Evolutionary conservation across 2,113 vertebrate species (phyloP).

Genomic region (Takifugu flavidus): DNA sequence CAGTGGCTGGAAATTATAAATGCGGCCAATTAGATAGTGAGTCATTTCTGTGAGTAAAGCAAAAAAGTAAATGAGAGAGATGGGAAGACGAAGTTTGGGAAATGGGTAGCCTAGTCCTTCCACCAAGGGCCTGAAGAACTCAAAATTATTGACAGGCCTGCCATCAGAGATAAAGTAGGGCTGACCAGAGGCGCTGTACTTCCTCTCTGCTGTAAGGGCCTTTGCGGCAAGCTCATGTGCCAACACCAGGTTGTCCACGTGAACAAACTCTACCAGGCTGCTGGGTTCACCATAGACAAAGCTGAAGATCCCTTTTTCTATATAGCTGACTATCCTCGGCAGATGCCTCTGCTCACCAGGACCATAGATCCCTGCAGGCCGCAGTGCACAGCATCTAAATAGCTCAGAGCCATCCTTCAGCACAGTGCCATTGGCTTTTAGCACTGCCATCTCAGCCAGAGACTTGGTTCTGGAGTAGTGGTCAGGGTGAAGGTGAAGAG

Average conservation of each 20-base stretch:
- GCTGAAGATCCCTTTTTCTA: slow-evolving; percentile 85
- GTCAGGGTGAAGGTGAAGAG: slow-evolving; percentile 88
- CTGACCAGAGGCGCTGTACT: slow-evolving; percentile 82
- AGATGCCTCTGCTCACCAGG: slow-evolving; percentile 92
- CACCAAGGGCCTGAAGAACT: slow-evolving; percentile 89
- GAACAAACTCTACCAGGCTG: slow-evolving; percentile 92
- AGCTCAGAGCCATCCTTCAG: slow-evolving; percentile 60
- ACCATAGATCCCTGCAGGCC: slow-evolving; percentile 92
- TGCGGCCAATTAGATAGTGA: slow-evolving; percentile 73
- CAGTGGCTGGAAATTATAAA: slow-evolving; percentile 93
- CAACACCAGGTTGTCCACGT: slow-evolving; percentile 88
- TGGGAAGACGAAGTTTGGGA: slow-evolving; percentile 81
- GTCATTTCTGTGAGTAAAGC: slow-evolving; percentile 87
- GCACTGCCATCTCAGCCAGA: slow-evolving; percentile 86
- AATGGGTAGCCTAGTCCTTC: slow-evolving; percentile 90
- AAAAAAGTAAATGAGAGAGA: slow-evolving; percentile 83
- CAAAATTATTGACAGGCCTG: slow-evolving; percentile 89
- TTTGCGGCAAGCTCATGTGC: slow-evolving; percentile 84
- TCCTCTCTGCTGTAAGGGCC: slow-evolving; percentile 73
- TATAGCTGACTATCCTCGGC: slow-evolving; percentile 87
- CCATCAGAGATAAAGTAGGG: slow-evolving; percentile 95
- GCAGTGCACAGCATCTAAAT: slow-evolving; percentile 84
- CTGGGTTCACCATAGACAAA: slow-evolving; percentile 85
- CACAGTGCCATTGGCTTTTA: slow-evolving; percentile 77
- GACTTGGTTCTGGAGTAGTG: slow-evolving; percentile 95